phyloP scores from a whole-genome alignment of 2,888 invertebrate genomes.

The Zeuzera pyrina region DNA sequence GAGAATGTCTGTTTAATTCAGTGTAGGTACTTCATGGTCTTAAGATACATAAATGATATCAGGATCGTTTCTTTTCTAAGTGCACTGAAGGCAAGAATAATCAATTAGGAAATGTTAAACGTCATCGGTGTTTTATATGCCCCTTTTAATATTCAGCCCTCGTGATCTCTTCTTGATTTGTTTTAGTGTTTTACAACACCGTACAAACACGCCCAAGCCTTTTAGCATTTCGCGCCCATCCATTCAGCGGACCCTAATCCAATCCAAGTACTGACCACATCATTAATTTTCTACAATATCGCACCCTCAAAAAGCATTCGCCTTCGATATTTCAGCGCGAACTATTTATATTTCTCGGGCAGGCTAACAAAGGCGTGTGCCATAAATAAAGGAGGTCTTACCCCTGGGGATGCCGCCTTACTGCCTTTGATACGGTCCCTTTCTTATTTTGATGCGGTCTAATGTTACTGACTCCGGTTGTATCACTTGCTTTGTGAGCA shows the following conservation, averaged over 20 bases:
- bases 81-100: too few relatives aligned
- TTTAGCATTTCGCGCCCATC: constrained; percentile 52
- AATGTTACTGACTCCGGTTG: constrained; percentile 43
- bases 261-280: constrained; percentile 66
- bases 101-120: constrained; percentile 30
- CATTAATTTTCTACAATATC: constrained; percentile 69
- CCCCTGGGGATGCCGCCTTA: constrained; percentile 54
- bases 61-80: too few relatives aligned
- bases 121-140: constrained; percentile 23
- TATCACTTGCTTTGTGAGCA: constrained; percentile 47
- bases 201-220: constrained; percentile 52
- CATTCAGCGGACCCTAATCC: constrained; percentile 49
- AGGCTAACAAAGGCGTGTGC: constrained; percentile 58
- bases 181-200: constrained; percentile 58
- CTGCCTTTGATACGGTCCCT: constrained; percentile 68
- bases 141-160: constrained; percentile 19
- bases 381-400: constrained; percentile 61
- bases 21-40: too few relatives aligned
- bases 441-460: constrained; percentile 66
- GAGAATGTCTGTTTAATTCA: too few relatives aligned
- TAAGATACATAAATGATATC: too few relatives aligned
- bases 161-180: constrained; percentile 30
- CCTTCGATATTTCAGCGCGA: constrained; percentile 60
- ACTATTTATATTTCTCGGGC: constrained; percentile 69
- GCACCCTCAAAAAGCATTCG: constrained; percentile 59